A percentile compares a stretch with the other conserved stretches of the same genome.
Conservation (phyloP, 1,140 invertebrate species). For the Drosophila ogumai region DNA sequence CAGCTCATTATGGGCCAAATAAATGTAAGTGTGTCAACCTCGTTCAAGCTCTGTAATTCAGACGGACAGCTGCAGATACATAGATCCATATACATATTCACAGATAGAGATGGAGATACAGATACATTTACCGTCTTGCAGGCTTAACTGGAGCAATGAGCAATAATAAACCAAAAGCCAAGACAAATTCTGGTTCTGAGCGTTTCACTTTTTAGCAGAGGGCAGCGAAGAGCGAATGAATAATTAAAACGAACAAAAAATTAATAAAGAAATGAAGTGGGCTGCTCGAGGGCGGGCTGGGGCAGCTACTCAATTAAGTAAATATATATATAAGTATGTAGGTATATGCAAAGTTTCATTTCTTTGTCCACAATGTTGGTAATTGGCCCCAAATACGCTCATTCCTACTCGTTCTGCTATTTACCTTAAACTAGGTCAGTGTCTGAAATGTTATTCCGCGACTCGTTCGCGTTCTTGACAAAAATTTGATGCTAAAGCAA, state of each 20-base stretch:
- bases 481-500: conserved; percentile 55
- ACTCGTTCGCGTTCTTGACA: conserved; percentile 53
- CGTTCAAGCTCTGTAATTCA: conserved; percentile 54
- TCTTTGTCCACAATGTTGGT: conserved; percentile 42
- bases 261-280: conserved; percentile 39
- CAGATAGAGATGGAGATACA: conserved; percentile 14
- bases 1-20: conserved; percentile 59
- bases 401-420: conserved; percentile 35
- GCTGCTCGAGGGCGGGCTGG: not conserved
- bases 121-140: conserved; percentile 49
- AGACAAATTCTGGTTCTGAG: conserved; percentile 63
- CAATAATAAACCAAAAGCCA: conserved; percentile 53
- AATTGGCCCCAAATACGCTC: conserved; percentile 49
- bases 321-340: conserved; percentile 13
- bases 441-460: conserved; percentile 48
- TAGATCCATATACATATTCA: not conserved
- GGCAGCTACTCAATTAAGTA: conserved; percentile 30
- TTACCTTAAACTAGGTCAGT: conserved; percentile 64
- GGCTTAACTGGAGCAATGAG: conserved; percentile 68
- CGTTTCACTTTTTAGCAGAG: conserved; percentile 67
- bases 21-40: conserved; percentile 74
- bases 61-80: conserved; percentile 38
- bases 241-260: conserved; percentile 32
- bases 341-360: conserved; percentile 50
- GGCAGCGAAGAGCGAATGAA: conserved; percentile 17